Evolutionary conservation across 2,888 invertebrate species (phyloP).

Genomic region (Xestia c-nigrum): DNA sequence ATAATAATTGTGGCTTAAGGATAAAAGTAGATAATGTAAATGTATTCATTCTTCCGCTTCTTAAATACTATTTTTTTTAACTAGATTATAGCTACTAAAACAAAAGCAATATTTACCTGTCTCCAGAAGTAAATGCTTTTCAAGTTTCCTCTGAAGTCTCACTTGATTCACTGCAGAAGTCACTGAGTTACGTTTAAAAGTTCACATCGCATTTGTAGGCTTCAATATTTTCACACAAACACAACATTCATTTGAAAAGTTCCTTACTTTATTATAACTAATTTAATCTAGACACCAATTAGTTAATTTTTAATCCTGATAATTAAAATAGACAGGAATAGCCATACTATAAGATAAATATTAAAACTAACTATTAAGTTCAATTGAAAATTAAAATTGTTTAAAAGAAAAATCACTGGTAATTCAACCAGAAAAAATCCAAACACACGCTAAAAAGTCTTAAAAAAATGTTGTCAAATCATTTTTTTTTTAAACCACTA

Average conservation of each 20-base stretch:
- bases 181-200: constrained; percentile 30
- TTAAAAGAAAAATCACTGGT: constrained; percentile 2
- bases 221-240: not conserved
- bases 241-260: not conserved
- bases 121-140: constrained; percentile 1
- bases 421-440: not conserved
- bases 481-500: constrained; percentile 4
- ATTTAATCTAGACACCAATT: not conserved
- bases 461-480: constrained; percentile 4
- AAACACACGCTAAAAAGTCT: constrained; percentile 5
- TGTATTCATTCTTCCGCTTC: not conserved
- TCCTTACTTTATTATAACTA: not conserved
- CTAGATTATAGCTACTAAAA: not conserved
- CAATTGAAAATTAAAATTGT: not conserved
- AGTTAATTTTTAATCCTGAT: not conserved
- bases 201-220: constrained; percentile 18
- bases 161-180: constrained; percentile 20
- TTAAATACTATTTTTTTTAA: not conserved
- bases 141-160: constrained; percentile 12
- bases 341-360: constrained; percentile 6
- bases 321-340: not conserved
- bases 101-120: constrained; percentile 27
- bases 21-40: not conserved
- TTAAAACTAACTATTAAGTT: not conserved
- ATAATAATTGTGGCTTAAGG: not conserved